Evolutionary conservation across 1,140 invertebrate species (phyloP).

Genomic region (Bombus confusus): DNA sequence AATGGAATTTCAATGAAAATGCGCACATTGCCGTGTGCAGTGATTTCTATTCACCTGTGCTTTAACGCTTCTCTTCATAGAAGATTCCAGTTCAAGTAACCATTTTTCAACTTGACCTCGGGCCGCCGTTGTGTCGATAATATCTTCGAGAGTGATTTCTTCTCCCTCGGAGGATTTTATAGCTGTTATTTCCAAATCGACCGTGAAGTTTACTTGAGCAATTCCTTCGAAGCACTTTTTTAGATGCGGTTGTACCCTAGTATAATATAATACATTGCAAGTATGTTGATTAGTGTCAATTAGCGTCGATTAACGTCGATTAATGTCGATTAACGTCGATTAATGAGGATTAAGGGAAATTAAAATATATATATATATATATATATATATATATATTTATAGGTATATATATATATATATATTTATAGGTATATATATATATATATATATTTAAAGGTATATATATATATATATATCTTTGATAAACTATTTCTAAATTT

Average conservation of each 20-base stretch:
- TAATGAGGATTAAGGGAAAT: not conserved
- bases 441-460: too few relatives aligned
- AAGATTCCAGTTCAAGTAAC: conserved; percentile 94
- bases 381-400: too few relatives aligned
- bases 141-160: conserved; percentile 88
- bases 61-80: conserved; percentile 95
- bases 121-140: conserved; percentile 94
- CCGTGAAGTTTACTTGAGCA: conserved; percentile 92
- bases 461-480: too few relatives aligned
- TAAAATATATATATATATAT: too few relatives aligned
- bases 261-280: not conserved
- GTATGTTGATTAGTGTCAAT: too few relatives aligned
- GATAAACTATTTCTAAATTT: not conserved
- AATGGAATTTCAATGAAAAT: not conserved
- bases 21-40: not conserved
- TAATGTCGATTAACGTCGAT: too few relatives aligned
- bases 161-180: conserved; percentile 96
- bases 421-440: too few relatives aligned
- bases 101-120: conserved; percentile 98
- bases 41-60: conserved; percentile 82
- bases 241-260: conserved; percentile 96
- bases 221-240: conserved; percentile 99
- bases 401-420: too few relatives aligned
- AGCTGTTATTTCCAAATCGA: conserved; percentile 92
- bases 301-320: too few relatives aligned